Evolutionary conservation across 2,113 vertebrate genomes (phyloP).

Genomic region (Micronisus gabar): DNA sequence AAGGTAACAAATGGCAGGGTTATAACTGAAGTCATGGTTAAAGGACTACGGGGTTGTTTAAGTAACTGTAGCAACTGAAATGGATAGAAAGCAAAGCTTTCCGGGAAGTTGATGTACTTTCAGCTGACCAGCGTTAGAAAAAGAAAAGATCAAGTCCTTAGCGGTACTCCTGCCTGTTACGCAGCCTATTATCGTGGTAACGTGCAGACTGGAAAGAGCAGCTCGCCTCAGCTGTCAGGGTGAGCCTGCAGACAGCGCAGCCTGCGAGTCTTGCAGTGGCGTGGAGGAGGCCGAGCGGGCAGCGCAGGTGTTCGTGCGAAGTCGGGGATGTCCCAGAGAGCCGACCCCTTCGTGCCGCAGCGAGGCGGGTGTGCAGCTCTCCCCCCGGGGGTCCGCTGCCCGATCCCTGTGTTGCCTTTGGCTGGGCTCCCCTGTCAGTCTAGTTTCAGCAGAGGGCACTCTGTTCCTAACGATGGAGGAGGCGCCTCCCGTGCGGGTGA

Average conservation of each 20-base stretch:
- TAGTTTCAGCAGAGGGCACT: slow-evolving; percentile 37
- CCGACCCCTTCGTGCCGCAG: fast-evolving
- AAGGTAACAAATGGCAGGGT: background rate
- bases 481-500: background rate
- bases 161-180: background rate
- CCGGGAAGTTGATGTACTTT: background rate
- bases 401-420: background rate
- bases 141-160: fast-evolving
- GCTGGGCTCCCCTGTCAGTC: background rate
- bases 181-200: fast-evolving
- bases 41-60: background rate
- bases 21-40: background rate
- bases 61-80: background rate
- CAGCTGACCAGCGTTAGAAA: fast-evolving
- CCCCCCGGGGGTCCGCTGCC: background rate
- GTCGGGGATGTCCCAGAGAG: fast-evolving
- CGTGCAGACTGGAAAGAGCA: fast-evolving
- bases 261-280: fast-evolving
- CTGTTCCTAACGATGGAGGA: slow-evolving; percentile 12
- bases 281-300: fast-evolving
- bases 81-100: background rate
- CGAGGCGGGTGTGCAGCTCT: background rate
- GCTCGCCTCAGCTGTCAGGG: background rate
- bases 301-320: fast-evolving
- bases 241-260: background rate